A percentile compares a stretch with the other conserved stretches of the same genome.
phyloP scores from a whole-genome alignment of 1,140 invertebrate genomes.

The Caenorhabditis remanei region DNA sequence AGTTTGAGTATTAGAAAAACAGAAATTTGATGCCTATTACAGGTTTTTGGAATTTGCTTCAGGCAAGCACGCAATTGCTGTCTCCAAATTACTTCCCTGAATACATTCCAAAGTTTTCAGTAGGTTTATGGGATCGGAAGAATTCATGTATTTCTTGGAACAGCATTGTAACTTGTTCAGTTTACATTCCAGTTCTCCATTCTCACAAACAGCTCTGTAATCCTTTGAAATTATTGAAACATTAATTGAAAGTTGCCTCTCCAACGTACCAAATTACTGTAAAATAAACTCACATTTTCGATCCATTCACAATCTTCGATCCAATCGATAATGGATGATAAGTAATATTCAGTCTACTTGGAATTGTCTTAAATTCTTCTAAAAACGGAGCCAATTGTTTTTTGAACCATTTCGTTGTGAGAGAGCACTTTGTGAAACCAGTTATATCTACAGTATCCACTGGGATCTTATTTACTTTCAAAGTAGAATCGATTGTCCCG shows the following conservation, averaged over 20 bases:
- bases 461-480: no score
- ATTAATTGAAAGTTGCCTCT: no score
- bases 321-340: constrained; percentile 48
- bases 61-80: not conserved
- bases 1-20: not conserved
- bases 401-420: constrained; percentile 11
- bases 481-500: no score
- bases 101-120: not conserved
- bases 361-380: not conserved
- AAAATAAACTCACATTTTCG: not conserved
- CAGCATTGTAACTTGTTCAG: constrained; percentile 25
- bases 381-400: constrained; percentile 30
- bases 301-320: not conserved
- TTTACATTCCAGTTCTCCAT: constrained; percentile 9
- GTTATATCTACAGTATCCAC: constrained; percentile 28
- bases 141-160: constrained; percentile 1
- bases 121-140: not conserved
- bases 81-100: not conserved
- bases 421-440: not conserved
- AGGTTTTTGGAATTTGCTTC: not conserved
- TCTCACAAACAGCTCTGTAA: constrained; percentile 20
- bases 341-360: not conserved
- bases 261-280: no score
- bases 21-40: not conserved
- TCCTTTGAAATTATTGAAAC: not conserved